Conservation (phyloP, 2,888 invertebrate genomes). For the Lamellibrachia satsuma region DNA sequence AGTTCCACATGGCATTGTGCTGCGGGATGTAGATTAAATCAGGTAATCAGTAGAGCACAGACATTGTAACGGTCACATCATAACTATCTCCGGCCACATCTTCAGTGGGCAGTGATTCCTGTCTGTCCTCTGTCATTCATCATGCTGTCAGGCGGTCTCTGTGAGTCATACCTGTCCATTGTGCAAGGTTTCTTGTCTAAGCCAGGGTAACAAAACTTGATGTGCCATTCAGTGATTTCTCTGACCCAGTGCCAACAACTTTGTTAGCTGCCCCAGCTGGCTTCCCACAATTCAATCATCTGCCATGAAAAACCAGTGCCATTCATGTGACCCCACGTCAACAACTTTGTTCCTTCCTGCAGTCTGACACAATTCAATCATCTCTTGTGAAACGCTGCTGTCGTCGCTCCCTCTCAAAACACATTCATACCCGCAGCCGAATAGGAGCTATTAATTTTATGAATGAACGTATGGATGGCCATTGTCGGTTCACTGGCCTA, state of each 20-base stretch:
- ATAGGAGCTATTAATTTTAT: background rate
- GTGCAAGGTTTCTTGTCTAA: background rate
- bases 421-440: background rate
- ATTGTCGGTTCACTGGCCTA: background rate
- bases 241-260: background rate
- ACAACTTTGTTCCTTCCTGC: background rate
- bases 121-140: background rate
- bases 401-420: background rate
- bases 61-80: background rate
- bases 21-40: background rate
- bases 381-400: background rate
- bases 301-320: background rate
- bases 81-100: background rate
- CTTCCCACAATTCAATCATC: background rate
- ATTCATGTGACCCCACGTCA: background rate
- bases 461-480: background rate
- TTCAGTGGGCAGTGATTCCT: background rate
- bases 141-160: background rate
- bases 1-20: background rate
- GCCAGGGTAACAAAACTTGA: background rate
- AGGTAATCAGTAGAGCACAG: background rate
- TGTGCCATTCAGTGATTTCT: background rate
- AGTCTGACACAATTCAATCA: background rate
- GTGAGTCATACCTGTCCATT: background rate
- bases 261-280: background rate